These are phyloP conservation scores for Dynastes grantii DNA, from an alignment of 2,888 invertebrate species.

Conservation along the genomic window DNA sequence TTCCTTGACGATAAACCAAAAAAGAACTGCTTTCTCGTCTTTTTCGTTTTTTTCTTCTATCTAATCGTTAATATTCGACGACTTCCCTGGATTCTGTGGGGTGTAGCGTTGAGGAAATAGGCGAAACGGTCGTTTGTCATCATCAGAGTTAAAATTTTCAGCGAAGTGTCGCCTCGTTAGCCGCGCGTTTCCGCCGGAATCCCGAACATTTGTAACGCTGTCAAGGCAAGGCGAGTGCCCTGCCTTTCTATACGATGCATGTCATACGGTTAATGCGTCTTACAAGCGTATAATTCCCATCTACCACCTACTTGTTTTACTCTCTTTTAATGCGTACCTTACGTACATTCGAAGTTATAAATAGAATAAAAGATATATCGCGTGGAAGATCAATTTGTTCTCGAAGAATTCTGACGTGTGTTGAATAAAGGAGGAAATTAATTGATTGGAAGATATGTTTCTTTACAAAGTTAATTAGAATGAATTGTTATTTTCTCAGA, in stretches of 20 bases:
- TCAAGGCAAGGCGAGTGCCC: constrained; percentile 4
- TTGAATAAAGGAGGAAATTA: no score
- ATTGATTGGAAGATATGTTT: no score
- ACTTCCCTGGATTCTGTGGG: constrained; percentile 8
- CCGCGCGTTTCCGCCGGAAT: constrained; percentile 57
- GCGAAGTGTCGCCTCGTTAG: constrained; percentile 61
- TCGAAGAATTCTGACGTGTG: no score
- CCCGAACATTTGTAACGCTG: constrained; percentile 48
- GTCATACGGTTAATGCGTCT: constrained; percentile 24
- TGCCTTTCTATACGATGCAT: constrained; percentile 6
- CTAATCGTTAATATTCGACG: constrained; percentile 8
- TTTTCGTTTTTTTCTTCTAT: not conserved
- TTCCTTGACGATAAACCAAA: not conserved
- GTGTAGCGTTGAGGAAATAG: constrained; percentile 14
- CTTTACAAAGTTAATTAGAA: no score
- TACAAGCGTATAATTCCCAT: constrained; percentile 32
- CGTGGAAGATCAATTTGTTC: no score
- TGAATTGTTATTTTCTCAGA: no score
- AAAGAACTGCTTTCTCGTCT: not conserved
- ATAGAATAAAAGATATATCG: constrained; percentile 2
- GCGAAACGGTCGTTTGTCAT: constrained; percentile 59
- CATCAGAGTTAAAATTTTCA: constrained; percentile 61
- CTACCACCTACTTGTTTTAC: not conserved
- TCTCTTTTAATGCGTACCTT: not conserved
- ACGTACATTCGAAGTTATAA: not conserved